A percentile compares a stretch with the other conserved stretches of the same genome.
phyloP scores from a whole-genome alignment of 2,888 invertebrate species.

The Fissipunctia ypsillon region DNA sequence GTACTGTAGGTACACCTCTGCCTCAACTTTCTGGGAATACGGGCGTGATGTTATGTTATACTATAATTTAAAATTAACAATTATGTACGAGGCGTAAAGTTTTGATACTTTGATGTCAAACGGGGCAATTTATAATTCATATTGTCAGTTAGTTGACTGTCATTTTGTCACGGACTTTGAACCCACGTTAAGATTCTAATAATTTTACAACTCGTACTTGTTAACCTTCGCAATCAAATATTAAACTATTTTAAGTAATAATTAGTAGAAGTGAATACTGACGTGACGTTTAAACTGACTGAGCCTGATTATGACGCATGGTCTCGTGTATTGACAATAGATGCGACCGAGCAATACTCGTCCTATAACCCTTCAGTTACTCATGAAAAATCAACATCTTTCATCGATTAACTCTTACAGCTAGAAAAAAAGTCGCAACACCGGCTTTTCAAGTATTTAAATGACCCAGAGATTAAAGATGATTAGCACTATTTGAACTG shows the following conservation, averaged over 20 bases:
- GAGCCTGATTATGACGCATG: background rate
- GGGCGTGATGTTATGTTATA: too few species aligned
- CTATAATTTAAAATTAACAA: background rate
- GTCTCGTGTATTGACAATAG: background rate
- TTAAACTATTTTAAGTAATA: background rate
- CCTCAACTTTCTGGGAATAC: too few species aligned
- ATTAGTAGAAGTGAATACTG: slow-evolving; percentile 6
- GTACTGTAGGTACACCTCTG: too few species aligned
- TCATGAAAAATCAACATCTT: background rate
- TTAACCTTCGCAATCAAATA: slow-evolving; percentile 25
- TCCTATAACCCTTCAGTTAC: background rate
- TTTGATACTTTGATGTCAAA: background rate
- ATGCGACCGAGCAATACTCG: background rate
- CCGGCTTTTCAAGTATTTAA: slow-evolving; percentile 32
- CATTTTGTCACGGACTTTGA: slow-evolving; percentile 40
- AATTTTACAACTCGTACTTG: slow-evolving; percentile 7
- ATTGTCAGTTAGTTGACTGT: slow-evolving; percentile 21
- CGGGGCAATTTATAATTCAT: slow-evolving; percentile 16
- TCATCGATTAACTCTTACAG: background rate
- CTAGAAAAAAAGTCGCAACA: slow-evolving; percentile 12
- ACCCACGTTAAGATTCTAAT: slow-evolving; percentile 35
- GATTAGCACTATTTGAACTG: slow-evolving; percentile 60
- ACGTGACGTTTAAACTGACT: background rate
- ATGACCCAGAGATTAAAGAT: slow-evolving; percentile 56
- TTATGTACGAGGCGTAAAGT: background rate